Evolutionary conservation across 2,888 invertebrate genomes (phyloP).

Genomic region (Anodontia alba): DNA sequence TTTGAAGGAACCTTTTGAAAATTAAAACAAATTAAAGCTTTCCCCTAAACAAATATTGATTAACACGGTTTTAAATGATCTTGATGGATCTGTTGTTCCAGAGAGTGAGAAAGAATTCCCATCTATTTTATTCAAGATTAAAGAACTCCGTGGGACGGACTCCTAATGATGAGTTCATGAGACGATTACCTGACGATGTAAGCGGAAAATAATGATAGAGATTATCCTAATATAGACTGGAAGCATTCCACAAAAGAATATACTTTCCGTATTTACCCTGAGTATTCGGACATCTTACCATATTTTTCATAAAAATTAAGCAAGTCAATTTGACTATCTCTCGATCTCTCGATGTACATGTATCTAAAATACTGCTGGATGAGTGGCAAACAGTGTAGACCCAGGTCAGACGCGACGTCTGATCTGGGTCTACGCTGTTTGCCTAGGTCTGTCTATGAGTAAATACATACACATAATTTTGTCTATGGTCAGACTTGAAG

Average conservation of each 20-base stretch:
- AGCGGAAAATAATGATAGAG: neutral
- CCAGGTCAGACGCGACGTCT: no score
- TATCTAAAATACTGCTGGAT: no score
- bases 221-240: neutral
- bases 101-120: neutral
- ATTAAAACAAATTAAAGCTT: conserved; percentile 16
- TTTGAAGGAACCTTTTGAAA: neutral
- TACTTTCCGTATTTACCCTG: no score
- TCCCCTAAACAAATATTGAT: conserved; percentile 18
- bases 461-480: no score
- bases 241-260: neutral
- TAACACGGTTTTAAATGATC: conserved; percentile 15
- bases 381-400: no score
- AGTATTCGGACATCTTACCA: no score
- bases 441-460: no score
- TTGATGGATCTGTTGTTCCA: neutral
- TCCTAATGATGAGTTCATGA: neutral
- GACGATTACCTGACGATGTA: neutral
- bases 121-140: conserved; percentile 6
- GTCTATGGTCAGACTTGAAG: no score
- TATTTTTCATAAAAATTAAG: no score
- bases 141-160: neutral
- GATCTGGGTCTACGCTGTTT: no score
- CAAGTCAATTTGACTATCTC: no score
- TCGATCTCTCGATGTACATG: no score